Base-by-base conservation (phyloP, 2,113 vertebrate species). In the Oreochromis spilurus region DNA sequence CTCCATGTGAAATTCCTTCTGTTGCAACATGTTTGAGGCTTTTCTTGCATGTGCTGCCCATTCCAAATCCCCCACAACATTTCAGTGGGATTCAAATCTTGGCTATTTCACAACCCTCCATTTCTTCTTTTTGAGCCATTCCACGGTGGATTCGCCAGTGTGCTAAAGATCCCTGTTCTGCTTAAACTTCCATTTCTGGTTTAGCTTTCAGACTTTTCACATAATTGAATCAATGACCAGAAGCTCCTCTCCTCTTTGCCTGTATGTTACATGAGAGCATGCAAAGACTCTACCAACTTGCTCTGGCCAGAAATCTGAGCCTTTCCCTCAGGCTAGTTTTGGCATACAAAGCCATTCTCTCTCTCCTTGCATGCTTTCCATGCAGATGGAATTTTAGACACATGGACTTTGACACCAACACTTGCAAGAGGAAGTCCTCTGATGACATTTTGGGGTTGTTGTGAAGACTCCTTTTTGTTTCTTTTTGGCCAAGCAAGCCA, bases 241-340 rank as follows among this genome's bases (percentile, higher is more conserved):
- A 80, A 80, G 78, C 21, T 55, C 34, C 31, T 16, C 72, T 52
- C 10, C 14, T 34, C 10, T 7, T 52, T 77, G 40, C 21, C 40
- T 26, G 26, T n/a, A 13, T 52, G 26, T 19, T 34, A 31, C 72
- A 52, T 9, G 72, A 52, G 45, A 2, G 26, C 17, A 52, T 38
- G 62, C 62, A 67, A 17, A 5, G 3, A 0, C 94, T 97, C 45
- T 88, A 95, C 7, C 92, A 91, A 1, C 93, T 97, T 75, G 95
- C 97, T 14, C 6, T 98, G 10, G 81, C 95, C 4, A 91, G 91
- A 54, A 92, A 91, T 7, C 83, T 98, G n/a, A 95, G 82, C 4
- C 67, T 91, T 0, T 84, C 95, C 24, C 96, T 97, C 82, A 93
- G 96, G 4, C 84, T 50, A 31, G 16, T 52, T 77, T 77, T 52